Evolutionary conservation across 1,140 invertebrate species (phyloP).

Genomic region (Leguminivora glycinivorella): DNA sequence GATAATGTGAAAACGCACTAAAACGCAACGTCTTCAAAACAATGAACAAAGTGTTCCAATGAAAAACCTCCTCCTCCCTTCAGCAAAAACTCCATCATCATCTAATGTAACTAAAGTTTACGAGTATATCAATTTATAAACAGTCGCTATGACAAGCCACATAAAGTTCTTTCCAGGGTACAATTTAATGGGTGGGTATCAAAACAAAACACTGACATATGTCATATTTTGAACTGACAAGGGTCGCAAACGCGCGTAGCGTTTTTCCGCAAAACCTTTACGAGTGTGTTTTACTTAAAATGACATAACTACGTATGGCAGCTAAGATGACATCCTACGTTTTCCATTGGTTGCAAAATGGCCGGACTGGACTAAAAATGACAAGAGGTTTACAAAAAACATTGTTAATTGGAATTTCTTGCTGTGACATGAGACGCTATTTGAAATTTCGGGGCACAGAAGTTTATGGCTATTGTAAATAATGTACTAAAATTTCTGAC

Average conservation of each 20-base stretch:
- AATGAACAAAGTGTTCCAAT: neutral
- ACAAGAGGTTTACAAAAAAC: neutral
- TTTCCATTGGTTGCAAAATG: neutral
- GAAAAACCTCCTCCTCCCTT: neutral
- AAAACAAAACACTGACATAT: conserved; percentile 21
- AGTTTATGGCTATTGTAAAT: too few species aligned
- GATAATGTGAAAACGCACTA: too few species aligned
- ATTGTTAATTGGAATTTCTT: neutral
- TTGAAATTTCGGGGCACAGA: neutral
- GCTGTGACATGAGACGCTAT: neutral
- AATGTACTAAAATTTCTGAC: too few species aligned
- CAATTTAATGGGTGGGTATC: neutral
- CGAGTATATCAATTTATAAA: neutral
- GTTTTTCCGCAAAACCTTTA: neutral
- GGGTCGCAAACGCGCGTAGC: neutral
- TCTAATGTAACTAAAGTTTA: neutral
- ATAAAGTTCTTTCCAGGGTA: neutral
- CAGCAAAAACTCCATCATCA: neutral
- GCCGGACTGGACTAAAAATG: neutral
- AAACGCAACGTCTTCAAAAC: neutral
- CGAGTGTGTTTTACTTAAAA: neutral
- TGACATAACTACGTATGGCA: neutral
- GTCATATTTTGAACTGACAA: conserved; percentile 6
- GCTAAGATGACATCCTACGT: neutral
- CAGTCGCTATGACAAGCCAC: neutral